phyloP scores from a whole-genome alignment of 2,888 invertebrate species.

The Tineola bisselliella region DNA sequence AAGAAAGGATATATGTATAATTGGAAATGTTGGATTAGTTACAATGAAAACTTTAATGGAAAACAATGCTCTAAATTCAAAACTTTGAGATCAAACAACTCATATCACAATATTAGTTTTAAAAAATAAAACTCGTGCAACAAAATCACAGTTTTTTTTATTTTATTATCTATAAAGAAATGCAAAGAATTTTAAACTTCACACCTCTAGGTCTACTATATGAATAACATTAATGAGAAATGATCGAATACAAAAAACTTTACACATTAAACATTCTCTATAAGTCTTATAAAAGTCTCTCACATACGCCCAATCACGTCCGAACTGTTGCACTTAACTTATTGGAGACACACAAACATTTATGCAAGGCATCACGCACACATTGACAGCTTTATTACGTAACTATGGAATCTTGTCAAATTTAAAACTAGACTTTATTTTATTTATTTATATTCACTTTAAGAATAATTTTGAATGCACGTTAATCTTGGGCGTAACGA shows the following conservation, averaged over 20 bases:
- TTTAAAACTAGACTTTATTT: conserved; percentile 22
- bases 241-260: conserved; percentile 65
- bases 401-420: conserved; percentile 22
- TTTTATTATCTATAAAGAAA: conserved; percentile 64
- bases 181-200: conserved; percentile 60
- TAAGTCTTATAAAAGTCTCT: conserved; percentile 65
- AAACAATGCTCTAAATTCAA: conserved; percentile 21
- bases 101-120: no score
- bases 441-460: not conserved
- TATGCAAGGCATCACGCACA: not conserved
- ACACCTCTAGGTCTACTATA: conserved; percentile 58
- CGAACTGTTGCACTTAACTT: conserved; percentile 51
- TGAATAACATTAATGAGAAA: conserved; percentile 56
- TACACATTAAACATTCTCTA: conserved; percentile 64
- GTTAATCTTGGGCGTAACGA: conserved; percentile 41
- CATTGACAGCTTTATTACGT: not conserved
- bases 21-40: conserved; percentile 32
- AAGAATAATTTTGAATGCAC: not conserved
- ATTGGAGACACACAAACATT: not conserved
- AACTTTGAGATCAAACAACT: no score
- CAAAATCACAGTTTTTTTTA: conserved; percentile 63
- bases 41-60: conserved; percentile 38
- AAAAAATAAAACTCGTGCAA: conserved; percentile 17
- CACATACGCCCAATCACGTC: conserved; percentile 31
- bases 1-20: conserved; percentile 33